Percentiles rank a stretch among this genome's conserved stretches.
Conservation (phyloP, 2,113 vertebrate genomes). For the Eudyptes chrysolophus region DNA sequence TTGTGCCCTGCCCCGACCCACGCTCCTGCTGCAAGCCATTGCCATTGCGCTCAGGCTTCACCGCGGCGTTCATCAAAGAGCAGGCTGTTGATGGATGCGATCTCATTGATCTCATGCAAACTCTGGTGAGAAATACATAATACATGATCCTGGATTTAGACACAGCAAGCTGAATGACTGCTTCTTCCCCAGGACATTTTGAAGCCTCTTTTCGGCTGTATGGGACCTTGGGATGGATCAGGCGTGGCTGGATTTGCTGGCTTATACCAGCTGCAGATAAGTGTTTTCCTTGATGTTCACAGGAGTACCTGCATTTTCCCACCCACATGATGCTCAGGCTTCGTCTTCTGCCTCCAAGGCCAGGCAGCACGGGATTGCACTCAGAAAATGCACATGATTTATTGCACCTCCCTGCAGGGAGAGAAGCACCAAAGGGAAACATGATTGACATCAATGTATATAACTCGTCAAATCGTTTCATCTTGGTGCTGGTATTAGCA, state of each 20-base stretch:
- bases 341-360: background rate
- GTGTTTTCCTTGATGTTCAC: background rate
- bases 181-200: background rate
- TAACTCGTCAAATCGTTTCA: background rate
- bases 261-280: background rate
- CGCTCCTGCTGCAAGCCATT: background rate
- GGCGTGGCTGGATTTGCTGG: background rate
- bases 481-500: background rate
- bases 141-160: background rate
- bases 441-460: background rate
- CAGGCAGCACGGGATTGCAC: background rate
- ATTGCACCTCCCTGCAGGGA: background rate
- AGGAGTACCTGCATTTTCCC: background rate
- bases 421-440: background rate
- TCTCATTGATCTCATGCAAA: background rate
- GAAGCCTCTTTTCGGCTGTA: background rate
- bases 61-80: rapidly evolving
- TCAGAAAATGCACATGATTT: background rate
- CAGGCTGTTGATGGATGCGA: background rate
- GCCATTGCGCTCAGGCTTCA: background rate
- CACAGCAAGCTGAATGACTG: background rate
- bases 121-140: background rate
- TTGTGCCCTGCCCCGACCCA: background rate
- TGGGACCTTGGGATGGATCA: background rate
- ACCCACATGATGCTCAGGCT: background rate